phyloP scores from a whole-genome alignment of 2,797 vertebrate species.

The Crax fasciolata region DNA sequence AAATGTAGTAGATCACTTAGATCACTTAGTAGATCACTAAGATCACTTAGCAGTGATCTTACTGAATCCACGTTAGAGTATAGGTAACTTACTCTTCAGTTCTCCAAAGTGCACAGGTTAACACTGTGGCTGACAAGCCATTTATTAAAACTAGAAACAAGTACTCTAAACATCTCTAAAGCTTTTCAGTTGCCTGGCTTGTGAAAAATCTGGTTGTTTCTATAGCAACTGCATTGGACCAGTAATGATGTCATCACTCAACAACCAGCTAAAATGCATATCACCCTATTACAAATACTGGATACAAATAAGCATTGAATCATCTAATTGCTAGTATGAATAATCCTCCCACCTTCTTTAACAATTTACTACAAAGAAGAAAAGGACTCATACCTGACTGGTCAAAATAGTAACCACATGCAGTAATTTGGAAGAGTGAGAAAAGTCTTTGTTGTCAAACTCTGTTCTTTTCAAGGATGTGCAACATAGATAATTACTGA shows the following conservation, averaged over 20 bases:
- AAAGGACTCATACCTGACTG: constrained; percentile 50
- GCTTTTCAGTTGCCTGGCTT: constrained; percentile 33
- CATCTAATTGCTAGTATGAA: constrained; percentile 79
- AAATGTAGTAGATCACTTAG: too few relatives aligned
- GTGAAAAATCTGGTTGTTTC: constrained; percentile 74
- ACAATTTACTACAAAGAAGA: constrained; percentile 47
- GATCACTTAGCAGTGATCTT: neutral
- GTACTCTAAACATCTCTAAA: neutral
- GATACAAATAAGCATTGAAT: constrained; percentile 75
- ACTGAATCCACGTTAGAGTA: neutral
- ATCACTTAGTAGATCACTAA: too few relatives aligned
- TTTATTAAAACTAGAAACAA: constrained; percentile 28
- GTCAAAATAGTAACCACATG: constrained; percentile 61
- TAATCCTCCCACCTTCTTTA: constrained; percentile 49
- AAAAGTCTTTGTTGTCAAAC: constrained; percentile 41
- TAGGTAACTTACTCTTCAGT: neutral
- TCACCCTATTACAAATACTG: constrained; percentile 41
- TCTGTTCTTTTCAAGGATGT: constrained; percentile 9
- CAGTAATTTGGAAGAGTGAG: constrained; percentile 6
- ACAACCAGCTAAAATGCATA: constrained; percentile 61
- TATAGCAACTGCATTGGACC: constrained; percentile 70
- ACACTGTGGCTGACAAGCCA: neutral
- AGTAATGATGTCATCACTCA: constrained; percentile 65
- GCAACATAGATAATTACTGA: constrained; percentile 31
- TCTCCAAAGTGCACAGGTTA: neutral